Base-by-base conservation (phyloP, 2,888 invertebrate species). In the Stegana nigrithorax region DNA sequence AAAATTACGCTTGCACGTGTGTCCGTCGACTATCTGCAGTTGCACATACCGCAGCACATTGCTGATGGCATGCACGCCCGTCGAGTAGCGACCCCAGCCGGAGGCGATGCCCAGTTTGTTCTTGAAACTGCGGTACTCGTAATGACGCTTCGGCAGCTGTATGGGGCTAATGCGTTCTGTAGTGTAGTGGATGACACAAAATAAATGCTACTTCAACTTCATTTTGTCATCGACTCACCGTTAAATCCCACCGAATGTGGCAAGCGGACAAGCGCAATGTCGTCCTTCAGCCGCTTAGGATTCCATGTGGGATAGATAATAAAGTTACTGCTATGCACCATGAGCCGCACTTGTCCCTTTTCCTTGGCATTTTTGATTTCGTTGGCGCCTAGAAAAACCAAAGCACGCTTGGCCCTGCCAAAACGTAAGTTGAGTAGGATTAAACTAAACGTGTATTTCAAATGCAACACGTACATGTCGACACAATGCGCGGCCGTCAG, bases 71-170 rank as follows among this genome's bases (percentile, higher is more conserved):
- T 84, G 83, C 0, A 84, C 82, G 2, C 83, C 83, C 1, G 83
- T 80, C 4, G 84, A 81, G 70, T 81, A 83, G 44, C 83, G 84
- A 6, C 88, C 88, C 88, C 88, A 88, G 10, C 88, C 88, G 21
- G 86, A 86, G 53, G 86, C 87, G 5, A 84, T 78, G 21, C 83
- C 86, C 23, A 80, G 66, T 57, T 82, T 81, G 57, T 83, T 83
- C 47, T 80, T 81, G 56, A 86, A 86, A 51, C 67, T 78, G 19
- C 78, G 81, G 25, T 78, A 77, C 55, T 80, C 83, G 61, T 83
- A 83, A 56, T 78, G 81, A 3, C 82, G 71, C 26, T 80, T 69
- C 4, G 87, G 85, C 60, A 87, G 69, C 53, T 80, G 75, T 26
- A 87, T 82, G n/a, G 84, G 80, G 64, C 84, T 80, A 17, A 87